These are phyloP conservation scores for Ophiodon elongatus DNA, from an alignment of 2,113 vertebrate species.

Conservation along the genomic window DNA sequence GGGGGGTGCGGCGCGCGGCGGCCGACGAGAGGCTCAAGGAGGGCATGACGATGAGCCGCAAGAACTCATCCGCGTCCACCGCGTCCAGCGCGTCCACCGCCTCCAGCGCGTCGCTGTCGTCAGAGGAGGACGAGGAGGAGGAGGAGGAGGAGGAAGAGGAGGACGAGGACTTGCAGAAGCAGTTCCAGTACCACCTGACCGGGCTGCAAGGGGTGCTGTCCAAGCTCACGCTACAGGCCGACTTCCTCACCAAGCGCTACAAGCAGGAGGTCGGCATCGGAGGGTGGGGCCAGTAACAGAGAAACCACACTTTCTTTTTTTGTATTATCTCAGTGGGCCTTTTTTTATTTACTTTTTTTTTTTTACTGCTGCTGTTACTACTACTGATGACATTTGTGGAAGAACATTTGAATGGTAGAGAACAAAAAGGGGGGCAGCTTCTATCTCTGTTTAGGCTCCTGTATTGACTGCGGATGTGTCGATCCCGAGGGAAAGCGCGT, in stretches of 20 bases:
- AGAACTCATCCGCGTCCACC: constrained; percentile 63
- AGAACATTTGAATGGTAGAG: constrained; percentile 38
- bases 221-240: constrained; percentile 94
- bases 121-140: constrained; percentile 78
- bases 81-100: constrained; percentile 53
- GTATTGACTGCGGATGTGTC: constrained; percentile 64
- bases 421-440: constrained; percentile 9
- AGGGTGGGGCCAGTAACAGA: constrained; percentile 90
- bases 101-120: constrained; percentile 26
- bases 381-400: constrained; percentile 43
- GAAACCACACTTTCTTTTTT: background rate
- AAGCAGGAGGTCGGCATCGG: constrained; percentile 95
- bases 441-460: constrained; percentile 27
- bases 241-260: constrained; percentile 95
- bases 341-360: background rate
- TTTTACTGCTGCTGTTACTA: constrained; percentile 15
- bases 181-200: constrained; percentile 94
- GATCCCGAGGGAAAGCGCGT: constrained; percentile 41
- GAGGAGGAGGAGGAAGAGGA: constrained; percentile 86
- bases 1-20: constrained; percentile 88
- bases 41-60: constrained; percentile 82
- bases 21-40: constrained; percentile 87
- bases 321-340: constrained; percentile 3
- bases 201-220: constrained; percentile 94
- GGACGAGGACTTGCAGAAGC: constrained; percentile 92